A percentile compares a stretch with the other conserved stretches of the same genome.
These are phyloP conservation scores for Procavia capensis DNA, from an alignment of 2,113 vertebrate genomes.

Conservation along the genomic window DNA sequence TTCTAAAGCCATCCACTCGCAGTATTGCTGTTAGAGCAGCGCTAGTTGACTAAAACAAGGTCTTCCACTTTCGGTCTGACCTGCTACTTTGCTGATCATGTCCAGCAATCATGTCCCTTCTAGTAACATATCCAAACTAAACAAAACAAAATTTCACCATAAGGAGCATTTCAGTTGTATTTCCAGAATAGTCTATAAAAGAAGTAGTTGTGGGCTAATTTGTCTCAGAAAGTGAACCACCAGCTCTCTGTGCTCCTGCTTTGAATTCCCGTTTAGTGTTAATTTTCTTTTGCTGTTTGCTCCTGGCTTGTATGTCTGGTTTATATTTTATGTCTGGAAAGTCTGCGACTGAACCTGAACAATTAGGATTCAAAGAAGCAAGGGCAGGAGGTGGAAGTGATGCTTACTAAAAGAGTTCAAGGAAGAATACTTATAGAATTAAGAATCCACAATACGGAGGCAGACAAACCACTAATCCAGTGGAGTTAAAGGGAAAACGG, in stretches of 20 bases:
- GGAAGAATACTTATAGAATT: constrained; percentile 37
- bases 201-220: not conserved
- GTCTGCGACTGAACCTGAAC: not conserved
- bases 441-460: constrained; percentile 28
- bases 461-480: no score
- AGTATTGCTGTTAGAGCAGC: no score
- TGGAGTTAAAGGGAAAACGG: not conserved
- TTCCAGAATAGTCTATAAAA: not conserved
- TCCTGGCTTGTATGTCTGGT: not conserved
- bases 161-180: not conserved
- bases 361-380: constrained; percentile 9
- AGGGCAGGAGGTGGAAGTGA: not conserved
- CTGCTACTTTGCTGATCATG: not conserved
- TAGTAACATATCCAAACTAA: not conserved
- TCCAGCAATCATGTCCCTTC: not conserved
- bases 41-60: no score
- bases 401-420: not conserved
- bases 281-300: constrained; percentile 1
- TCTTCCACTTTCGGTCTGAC: not conserved
- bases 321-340: not conserved
- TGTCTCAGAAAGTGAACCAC: not conserved
- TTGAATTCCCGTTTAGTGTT: not conserved
- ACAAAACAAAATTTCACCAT: not conserved
- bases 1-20: no score
- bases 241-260: not conserved